phyloP scores from a whole-genome alignment of 1,140 invertebrate genomes.

The Platyscapa corneri region DNA sequence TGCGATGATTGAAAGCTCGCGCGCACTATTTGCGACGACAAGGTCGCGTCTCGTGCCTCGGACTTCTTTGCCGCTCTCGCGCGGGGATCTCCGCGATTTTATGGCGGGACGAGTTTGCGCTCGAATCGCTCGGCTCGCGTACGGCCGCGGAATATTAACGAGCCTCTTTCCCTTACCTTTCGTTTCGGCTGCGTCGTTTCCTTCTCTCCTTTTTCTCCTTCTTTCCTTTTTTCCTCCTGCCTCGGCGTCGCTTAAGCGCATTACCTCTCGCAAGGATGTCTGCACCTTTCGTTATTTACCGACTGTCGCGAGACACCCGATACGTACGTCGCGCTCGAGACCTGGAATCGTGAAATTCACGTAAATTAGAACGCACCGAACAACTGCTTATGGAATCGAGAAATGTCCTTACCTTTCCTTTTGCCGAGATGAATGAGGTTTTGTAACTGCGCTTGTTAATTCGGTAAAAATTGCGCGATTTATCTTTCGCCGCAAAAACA shows the following conservation, averaged over 20 bases:
- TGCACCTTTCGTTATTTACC: neutral
- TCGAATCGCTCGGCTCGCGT: neutral
- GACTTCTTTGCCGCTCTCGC: neutral
- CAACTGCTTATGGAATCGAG: neutral
- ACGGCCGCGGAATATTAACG: conserved; percentile 37
- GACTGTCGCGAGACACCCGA: neutral
- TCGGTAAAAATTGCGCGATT: neutral
- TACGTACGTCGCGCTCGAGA: no score
- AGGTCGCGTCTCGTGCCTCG: conserved; percentile 27
- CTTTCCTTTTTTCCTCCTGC: no score
- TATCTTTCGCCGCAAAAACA: neutral
- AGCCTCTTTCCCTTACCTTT: conserved; percentile 14
- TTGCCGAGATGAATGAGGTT: neutral
- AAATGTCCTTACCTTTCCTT: neutral
- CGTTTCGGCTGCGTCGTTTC: neutral
- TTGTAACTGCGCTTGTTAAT: neutral
- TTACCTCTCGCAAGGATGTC: conserved; percentile 6
- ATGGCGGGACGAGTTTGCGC: conserved; percentile 35
- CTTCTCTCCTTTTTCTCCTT: no score
- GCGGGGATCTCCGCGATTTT: neutral
- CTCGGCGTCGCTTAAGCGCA: neutral
- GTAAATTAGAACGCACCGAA: neutral
- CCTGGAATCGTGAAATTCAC: neutral
- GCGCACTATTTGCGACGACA: conserved; percentile 1
- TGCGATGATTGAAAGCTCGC: conserved; percentile 39